Percentiles rank a stretch among this genome's conserved stretches.
These are phyloP conservation scores for Pseudoips prasinana DNA, from an alignment of 2,888 invertebrate species.

Conservation along the genomic window DNA sequence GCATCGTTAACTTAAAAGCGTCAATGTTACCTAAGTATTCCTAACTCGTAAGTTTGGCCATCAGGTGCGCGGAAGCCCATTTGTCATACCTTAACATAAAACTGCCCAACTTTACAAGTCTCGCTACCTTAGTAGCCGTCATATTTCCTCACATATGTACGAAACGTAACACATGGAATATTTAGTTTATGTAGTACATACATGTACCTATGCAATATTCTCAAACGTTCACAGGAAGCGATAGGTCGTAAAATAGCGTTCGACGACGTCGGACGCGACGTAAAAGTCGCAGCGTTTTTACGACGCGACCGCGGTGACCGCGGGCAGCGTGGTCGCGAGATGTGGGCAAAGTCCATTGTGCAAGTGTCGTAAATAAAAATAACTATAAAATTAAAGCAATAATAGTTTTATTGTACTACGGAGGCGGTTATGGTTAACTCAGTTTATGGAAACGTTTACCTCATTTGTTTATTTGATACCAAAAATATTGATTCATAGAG, in stretches of 20 bases:
- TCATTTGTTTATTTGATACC: slow-evolving; percentile 7
- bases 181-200: no score
- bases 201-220: slow-evolving; percentile 28
- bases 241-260: slow-evolving; percentile 49
- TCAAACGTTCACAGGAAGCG: slow-evolving; percentile 46
- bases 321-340: slow-evolving; percentile 29
- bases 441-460: slow-evolving; percentile 19
- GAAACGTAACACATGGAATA: slow-evolving; percentile 7
- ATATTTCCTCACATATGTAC: slow-evolving; percentile 7
- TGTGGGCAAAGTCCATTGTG: slow-evolving; percentile 35
- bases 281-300: slow-evolving; percentile 40
- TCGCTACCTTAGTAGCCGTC: slow-evolving; percentile 15
- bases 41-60: slow-evolving; percentile 6
- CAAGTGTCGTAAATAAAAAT: slow-evolving; percentile 40
- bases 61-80: slow-evolving; percentile 29
- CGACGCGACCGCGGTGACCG: slow-evolving; percentile 34
- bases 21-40: slow-evolving; percentile 11
- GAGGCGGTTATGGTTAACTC: slow-evolving; percentile 23
- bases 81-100: slow-evolving; percentile 23
- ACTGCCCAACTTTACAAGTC: slow-evolving; percentile 25
- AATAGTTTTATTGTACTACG: slow-evolving; percentile 39
- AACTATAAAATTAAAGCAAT: slow-evolving; percentile 43
- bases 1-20: slow-evolving; percentile 12
- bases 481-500: neutral
- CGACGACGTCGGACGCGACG: slow-evolving; percentile 32